Base-by-base conservation (phyloP, 2,113 vertebrate species). In the Mugil cephalus region DNA sequence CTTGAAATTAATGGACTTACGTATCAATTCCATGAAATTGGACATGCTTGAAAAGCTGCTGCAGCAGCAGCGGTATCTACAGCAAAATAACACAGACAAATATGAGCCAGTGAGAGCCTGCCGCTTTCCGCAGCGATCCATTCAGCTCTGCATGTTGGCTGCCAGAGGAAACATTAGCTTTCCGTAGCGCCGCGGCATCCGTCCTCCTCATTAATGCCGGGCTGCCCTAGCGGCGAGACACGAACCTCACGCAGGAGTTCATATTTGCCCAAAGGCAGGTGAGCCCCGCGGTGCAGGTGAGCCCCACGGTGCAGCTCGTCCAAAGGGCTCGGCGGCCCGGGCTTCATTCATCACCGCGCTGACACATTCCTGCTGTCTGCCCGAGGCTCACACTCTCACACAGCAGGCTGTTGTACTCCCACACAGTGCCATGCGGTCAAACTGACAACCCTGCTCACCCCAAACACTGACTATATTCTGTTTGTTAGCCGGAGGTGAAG, bases 311-410 rank as follows among this genome's bases (percentile, higher is more conserved):
- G 84, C 68, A 79, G 79, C 82, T 80, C 72, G 14, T 85, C 89
- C 82, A 77, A 72, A 46, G 86, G 90, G 80, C 80, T 85, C 83
- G 15, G 51, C 7, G 45, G 67, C 86, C 75, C 64, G 47, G 3
- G 55, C 66, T 87, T 77, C 80, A 92, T 93, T 91, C 81, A 91
- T 93, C 90, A 92, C 65, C 5, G 5, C 2, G 21, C 72, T 89
- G 89, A 91, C 90, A 90, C 82, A 87, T 84, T 89, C 88, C 83
- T 80, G 85, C 86, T 87, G 82, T 62, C 79, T 42, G 85, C 82
- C 77, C 43, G 61, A 83, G 87, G 81, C 77, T 54, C 51, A 24
- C 69, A 45, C 60, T 39, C 51, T 35, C 66, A 68, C 82, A 82
- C 77, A 85, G 82, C 82, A 24, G 67, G 69, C 76, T 69, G 78